Percentiles rank a stretch among this genome's conserved stretches.
phyloP scores from a whole-genome alignment of 2,797 vertebrate genomes.

The Onychomys torridus region DNA sequence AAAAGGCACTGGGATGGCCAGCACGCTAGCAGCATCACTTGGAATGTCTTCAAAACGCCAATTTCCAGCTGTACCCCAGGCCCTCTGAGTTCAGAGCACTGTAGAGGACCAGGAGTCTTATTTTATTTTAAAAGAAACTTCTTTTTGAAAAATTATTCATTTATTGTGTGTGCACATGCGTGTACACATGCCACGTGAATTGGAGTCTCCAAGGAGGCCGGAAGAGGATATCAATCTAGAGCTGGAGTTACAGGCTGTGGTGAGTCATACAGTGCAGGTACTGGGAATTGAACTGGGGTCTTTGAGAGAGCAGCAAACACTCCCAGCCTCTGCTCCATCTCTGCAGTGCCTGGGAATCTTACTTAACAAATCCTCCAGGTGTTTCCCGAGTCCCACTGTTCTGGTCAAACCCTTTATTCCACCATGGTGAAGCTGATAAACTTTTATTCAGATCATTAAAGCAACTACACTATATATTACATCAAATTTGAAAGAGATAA shows the following conservation, averaged over 20 bases:
- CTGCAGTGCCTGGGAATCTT: background rate
- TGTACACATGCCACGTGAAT: background rate
- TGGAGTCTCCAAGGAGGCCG: background rate
- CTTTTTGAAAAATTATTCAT: background rate
- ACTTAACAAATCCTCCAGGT: background rate
- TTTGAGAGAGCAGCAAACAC: background rate
- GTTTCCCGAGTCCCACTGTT: background rate
- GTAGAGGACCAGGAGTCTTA: background rate
- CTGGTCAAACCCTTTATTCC: too few relatives aligned
- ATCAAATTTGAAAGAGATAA: background rate
- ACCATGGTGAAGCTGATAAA: background rate
- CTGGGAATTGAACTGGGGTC: background rate
- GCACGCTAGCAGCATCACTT: background rate
- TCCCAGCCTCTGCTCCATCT: background rate
- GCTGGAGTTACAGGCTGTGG: background rate
- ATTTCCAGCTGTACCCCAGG: background rate
- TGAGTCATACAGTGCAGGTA: background rate
- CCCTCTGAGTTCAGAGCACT: background rate
- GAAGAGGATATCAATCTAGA: background rate
- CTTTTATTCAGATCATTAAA: slow-evolving; percentile 4
- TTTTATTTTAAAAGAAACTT: background rate
- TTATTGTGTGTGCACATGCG: background rate
- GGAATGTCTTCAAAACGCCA: background rate
- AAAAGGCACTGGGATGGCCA: background rate
- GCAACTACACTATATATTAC: background rate